Percentiles rank a stretch among this genome's conserved stretches.
phyloP scores from a whole-genome alignment of 2,797 vertebrate species.

The Cygnus olor region DNA sequence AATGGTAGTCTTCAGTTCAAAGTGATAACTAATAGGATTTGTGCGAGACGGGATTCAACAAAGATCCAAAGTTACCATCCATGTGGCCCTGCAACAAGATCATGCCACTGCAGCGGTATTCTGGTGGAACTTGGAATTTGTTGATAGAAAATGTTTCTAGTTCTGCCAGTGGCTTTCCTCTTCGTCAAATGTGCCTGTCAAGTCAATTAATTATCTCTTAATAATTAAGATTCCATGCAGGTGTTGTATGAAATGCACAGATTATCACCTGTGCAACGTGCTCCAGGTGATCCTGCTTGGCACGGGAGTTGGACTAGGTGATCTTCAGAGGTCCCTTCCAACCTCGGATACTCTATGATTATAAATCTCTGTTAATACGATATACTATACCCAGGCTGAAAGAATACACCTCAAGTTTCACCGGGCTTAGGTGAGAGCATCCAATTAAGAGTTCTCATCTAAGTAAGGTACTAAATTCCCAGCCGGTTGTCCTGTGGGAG shows the following conservation, averaged over 20 bases:
- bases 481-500: too few relatives aligned
- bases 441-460: background rate
- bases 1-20: rapidly evolving
- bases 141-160: background rate
- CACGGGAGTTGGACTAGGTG: too few relatives aligned
- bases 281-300: too few relatives aligned
- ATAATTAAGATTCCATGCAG: background rate
- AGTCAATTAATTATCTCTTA: background rate
- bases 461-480: background rate
- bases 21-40: background rate
- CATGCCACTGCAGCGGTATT: rapidly evolving
- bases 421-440: background rate
- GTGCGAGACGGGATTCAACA: background rate
- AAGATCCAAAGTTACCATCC: background rate
- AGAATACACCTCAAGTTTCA: background rate
- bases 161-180: background rate
- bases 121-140: background rate
- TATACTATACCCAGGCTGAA: background rate
- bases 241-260: background rate
- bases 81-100: too few relatives aligned
- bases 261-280: background rate
- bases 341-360: too few relatives aligned
- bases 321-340: too few relatives aligned
- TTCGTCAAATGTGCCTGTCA: too few relatives aligned
- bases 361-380: background rate